phyloP scores from a whole-genome alignment of 2,797 vertebrate genomes.

The Coracias cyanogaster region DNA sequence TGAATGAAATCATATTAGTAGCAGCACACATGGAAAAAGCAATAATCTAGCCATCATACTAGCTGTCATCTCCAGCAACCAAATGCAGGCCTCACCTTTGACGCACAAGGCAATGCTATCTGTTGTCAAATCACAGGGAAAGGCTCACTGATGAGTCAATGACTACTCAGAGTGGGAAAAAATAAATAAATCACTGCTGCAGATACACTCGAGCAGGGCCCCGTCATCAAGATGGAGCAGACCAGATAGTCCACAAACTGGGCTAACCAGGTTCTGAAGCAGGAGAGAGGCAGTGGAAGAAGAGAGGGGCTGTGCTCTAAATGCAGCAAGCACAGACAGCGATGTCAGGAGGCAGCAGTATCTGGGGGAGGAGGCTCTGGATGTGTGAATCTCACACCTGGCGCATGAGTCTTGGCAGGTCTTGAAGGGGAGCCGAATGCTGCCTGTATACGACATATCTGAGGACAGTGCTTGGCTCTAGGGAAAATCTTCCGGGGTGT shows the following conservation, averaged over 20 bases:
- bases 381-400: background rate
- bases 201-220: background rate
- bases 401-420: background rate
- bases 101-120: background rate
- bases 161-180: background rate
- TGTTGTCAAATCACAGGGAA: background rate
- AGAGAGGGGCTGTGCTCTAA: background rate
- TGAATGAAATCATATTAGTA: background rate
- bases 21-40: background rate
- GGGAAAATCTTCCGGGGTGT: background rate
- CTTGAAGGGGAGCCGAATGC: background rate
- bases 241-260: background rate
- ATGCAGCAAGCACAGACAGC: background rate
- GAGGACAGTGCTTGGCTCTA: background rate
- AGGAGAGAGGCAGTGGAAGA: background rate
- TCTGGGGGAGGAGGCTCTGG: background rate
- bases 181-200: background rate
- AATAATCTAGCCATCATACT: background rate
- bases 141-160: background rate
- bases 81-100: background rate
- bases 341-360: background rate
- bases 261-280: background rate
- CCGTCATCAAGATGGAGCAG: rapidly evolving
- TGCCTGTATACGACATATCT: background rate
- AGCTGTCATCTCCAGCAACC: background rate